phyloP scores from a whole-genome alignment of 2,797 vertebrate genomes.

The Sorex maritimensis region DNA sequence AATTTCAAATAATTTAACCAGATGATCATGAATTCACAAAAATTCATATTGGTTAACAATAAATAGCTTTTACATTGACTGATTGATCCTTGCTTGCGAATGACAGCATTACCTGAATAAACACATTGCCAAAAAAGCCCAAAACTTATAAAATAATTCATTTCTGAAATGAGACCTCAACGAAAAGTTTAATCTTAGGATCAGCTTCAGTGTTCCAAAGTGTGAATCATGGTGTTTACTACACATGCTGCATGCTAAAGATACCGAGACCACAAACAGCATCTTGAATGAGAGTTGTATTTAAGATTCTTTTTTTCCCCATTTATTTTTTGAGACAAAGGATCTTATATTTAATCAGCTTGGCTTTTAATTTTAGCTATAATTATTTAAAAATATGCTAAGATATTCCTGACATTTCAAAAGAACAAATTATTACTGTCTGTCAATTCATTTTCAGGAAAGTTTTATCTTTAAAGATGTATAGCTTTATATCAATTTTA shows the following conservation, averaged over 20 bases:
- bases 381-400: slow-evolving; percentile 84
- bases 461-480: slow-evolving; percentile 91
- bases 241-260: slow-evolving; percentile 16
- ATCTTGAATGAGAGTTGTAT: slow-evolving; percentile 30
- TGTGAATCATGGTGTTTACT: slow-evolving; percentile 62
- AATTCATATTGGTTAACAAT: slow-evolving; percentile 74
- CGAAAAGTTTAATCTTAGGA: slow-evolving; percentile 41
- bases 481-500: slow-evolving; percentile 91
- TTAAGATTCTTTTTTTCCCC: slow-evolving; percentile 60
- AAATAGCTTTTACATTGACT: slow-evolving; percentile 62
- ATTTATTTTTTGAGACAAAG: slow-evolving; percentile 73
- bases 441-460: slow-evolving; percentile 88
- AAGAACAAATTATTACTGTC: slow-evolving; percentile 86
- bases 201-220: slow-evolving; percentile 70
- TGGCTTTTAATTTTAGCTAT: slow-evolving; percentile 86
- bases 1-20: slow-evolving; percentile 67
- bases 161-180: slow-evolving; percentile 48
- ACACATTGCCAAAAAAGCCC: slow-evolving; percentile 45
- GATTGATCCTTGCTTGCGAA: slow-evolving; percentile 71
- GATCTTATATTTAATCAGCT: slow-evolving; percentile 76
- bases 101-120: slow-evolving; percentile 52
- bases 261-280: slow-evolving; percentile 69
- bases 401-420: slow-evolving; percentile 84
- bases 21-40: slow-evolving; percentile 77
- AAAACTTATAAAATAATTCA: slow-evolving; percentile 27